These are phyloP conservation scores for Pachydiplax longipennis DNA, from an alignment of 2,888 invertebrate genomes.

Conservation along the genomic window DNA sequence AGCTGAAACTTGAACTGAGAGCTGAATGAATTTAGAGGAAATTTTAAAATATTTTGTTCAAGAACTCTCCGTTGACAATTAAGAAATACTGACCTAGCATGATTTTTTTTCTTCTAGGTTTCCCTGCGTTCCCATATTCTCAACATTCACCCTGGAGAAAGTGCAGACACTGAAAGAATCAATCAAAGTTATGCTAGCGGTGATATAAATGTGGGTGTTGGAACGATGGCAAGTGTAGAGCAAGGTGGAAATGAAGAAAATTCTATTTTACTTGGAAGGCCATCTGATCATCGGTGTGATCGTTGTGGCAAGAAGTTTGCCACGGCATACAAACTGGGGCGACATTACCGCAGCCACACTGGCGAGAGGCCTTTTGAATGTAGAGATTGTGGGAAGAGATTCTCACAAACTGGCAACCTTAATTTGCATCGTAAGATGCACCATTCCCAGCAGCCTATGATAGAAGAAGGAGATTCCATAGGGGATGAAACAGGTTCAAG, in stretches of 20 bases:
- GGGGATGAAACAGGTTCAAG: background rate
- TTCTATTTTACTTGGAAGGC: background rate
- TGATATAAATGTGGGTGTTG: background rate
- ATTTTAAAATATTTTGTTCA: too few species aligned
- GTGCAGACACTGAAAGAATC: background rate
- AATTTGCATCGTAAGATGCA: constrained; percentile 57
- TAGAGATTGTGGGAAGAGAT: constrained; percentile 56
- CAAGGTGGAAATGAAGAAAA: background rate
- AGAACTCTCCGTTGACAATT: too few species aligned
- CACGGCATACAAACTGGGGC: constrained; percentile 56
- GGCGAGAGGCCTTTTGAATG: constrained; percentile 53
- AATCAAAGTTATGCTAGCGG: background rate
- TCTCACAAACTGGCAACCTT: constrained; percentile 58
- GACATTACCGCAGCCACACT: constrained; percentile 53
- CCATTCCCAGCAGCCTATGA: background rate
- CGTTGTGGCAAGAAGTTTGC: constrained; percentile 57
- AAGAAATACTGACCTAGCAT: too few species aligned
- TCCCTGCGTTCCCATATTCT: constrained; percentile 51
- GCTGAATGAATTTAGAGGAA: too few species aligned
- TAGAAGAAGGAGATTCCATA: background rate
- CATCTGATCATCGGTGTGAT: constrained; percentile 50
- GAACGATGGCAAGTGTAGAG: background rate
- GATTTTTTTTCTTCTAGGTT: background rate
- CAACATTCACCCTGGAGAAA: constrained; percentile 50
- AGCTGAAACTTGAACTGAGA: too few species aligned